These are phyloP conservation scores for Scortum barcoo DNA, from an alignment of 2,113 vertebrate genomes.

Conservation along the genomic window DNA sequence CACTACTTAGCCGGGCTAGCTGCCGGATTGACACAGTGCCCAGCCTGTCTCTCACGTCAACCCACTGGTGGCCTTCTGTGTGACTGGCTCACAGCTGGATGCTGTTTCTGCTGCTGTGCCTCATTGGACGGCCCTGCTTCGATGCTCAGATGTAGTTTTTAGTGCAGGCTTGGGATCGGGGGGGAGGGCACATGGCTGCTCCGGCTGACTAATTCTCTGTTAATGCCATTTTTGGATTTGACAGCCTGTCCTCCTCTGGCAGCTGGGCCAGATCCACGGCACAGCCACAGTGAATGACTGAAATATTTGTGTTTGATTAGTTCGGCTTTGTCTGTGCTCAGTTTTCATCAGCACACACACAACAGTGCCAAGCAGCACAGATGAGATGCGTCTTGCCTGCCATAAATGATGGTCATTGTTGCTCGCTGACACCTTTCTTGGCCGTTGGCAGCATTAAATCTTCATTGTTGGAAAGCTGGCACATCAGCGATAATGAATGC, in stretches of 20 bases:
- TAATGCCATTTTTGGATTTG: slow-evolving; percentile 52
- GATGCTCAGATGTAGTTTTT: slow-evolving; percentile 11
- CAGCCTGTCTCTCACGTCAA: not conserved
- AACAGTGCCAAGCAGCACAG: slow-evolving; percentile 35
- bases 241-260: slow-evolving; percentile 40
- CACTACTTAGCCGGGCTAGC: not conserved
- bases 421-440: slow-evolving; percentile 15
- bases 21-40: not conserved
- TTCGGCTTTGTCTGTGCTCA: slow-evolving; percentile 27
- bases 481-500: slow-evolving; percentile 8
- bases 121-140: not conserved
- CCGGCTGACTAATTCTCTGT: slow-evolving; percentile 39
- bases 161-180: not conserved
- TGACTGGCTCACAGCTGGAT: slow-evolving; percentile 31
- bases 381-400: slow-evolving; percentile 34
- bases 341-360: slow-evolving; percentile 5
- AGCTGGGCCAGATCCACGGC: slow-evolving; percentile 18
- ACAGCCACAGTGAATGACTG: slow-evolving; percentile 31
- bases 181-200: slow-evolving; percentile 4
- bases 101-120: slow-evolving; percentile 2
- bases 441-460: slow-evolving; percentile 18
- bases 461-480: slow-evolving; percentile 23
- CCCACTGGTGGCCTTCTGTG: not conserved
- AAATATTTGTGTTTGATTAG: slow-evolving; percentile 43
- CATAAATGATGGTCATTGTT: slow-evolving; percentile 27